Percentiles rank a stretch among this genome's conserved stretches.
phyloP scores from a whole-genome alignment of 2,888 invertebrate genomes.

The Dysmachus trigonus region DNA sequence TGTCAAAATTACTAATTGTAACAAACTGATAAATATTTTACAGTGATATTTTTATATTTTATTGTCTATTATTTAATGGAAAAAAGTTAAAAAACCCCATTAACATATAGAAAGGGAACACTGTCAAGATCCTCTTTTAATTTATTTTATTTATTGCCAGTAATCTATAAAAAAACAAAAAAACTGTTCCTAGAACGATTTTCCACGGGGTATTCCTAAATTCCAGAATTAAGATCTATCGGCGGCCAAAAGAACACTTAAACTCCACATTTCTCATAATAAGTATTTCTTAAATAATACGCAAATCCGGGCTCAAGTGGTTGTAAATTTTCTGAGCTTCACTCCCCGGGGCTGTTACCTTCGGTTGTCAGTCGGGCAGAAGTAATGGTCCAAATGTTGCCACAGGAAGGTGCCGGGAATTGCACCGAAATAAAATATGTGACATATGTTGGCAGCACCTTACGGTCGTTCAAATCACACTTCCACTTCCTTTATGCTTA shows the following conservation, averaged over 20 bases:
- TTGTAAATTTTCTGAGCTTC: conserved; percentile 3
- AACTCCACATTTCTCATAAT: conserved; percentile 3
- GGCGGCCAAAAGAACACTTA: background rate
- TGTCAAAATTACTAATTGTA: too few relatives aligned
- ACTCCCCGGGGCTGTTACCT: background rate
- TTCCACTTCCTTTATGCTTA: conserved; percentile 33
- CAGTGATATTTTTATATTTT: too few relatives aligned
- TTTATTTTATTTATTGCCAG: background rate
- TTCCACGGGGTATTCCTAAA: background rate
- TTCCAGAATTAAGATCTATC: background rate
- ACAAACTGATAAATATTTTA: too few relatives aligned
- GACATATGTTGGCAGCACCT: conserved; percentile 32
- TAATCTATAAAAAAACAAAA: background rate
- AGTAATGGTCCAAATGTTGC: conserved; percentile 36
- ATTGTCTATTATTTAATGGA: background rate
- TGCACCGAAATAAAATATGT: conserved; percentile 30
- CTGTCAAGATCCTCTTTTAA: background rate
- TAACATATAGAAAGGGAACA: background rate
- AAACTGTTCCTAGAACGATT: background rate
- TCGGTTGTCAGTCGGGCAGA: background rate
- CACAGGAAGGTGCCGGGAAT: conserved; percentile 12
- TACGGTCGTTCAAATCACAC: conserved; percentile 42
- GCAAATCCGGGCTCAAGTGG: conserved; percentile 11
- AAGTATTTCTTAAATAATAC: conserved; percentile 12
- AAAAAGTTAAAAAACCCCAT: background rate